phyloP scores from a whole-genome alignment of 1,140 invertebrate species.

The Pogonomyrmex californicus region DNA sequence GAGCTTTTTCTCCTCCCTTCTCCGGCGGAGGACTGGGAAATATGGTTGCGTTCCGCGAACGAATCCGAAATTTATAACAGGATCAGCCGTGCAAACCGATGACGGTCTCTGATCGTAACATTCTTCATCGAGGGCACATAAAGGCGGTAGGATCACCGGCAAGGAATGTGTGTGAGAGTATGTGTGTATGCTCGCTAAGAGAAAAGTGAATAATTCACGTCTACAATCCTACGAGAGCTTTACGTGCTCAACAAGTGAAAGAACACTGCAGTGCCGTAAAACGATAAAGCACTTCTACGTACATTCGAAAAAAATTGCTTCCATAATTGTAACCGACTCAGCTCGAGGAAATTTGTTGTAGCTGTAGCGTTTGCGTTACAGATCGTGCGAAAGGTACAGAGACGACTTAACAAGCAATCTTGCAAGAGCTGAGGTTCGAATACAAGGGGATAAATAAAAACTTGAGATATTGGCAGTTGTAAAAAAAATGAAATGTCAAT shows the following conservation, averaged over 20 bases:
- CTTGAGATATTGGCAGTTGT: background rate
- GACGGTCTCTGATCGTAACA: constrained; percentile 58
- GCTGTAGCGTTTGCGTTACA: background rate
- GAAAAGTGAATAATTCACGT: constrained; percentile 50
- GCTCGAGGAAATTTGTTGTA: background rate
- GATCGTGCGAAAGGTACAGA: background rate
- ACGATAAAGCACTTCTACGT: background rate
- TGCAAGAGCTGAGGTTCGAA: background rate
- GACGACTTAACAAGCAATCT: constrained; percentile 1
- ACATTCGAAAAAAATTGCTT: constrained; percentile 43
- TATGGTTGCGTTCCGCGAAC: constrained; percentile 59
- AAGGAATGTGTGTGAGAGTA: background rate
- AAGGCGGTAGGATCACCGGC: constrained; percentile 14
- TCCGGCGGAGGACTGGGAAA: constrained; percentile 40
- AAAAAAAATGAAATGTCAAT: background rate
- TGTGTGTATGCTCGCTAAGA: constrained; percentile 13
- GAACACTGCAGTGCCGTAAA: background rate
- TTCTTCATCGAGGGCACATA: constrained; percentile 35
- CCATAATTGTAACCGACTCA: constrained; percentile 44
- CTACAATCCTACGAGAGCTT: constrained; percentile 15
- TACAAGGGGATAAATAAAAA: background rate
- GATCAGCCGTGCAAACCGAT: constrained; percentile 70
- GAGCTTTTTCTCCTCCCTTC: constrained; percentile 43
- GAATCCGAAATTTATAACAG: constrained; percentile 76
- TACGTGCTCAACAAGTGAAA: constrained; percentile 55